Base-by-base conservation (phyloP, 2,113 vertebrate species). In the Physeter macrocephalus region DNA sequence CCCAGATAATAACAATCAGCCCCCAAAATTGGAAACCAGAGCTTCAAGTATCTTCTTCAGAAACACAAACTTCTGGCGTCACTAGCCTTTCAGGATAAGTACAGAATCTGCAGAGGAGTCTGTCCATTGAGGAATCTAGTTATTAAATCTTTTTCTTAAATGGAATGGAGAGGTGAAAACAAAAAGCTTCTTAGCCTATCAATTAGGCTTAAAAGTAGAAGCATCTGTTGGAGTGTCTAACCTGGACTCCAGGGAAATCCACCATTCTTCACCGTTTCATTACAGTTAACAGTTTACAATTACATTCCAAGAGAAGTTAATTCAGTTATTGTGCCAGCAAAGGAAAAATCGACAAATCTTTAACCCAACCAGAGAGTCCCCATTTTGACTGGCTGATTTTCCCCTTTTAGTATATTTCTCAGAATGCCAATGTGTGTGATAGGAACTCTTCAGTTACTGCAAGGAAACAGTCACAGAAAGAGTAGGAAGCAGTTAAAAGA, bases 401-500 rank as follows among this genome's bases (percentile, higher is more conserved):
- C 57, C 78, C 31, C 34, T 86, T 86, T 75, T 54, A 81, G 41
- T 71, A 1, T 82, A 64, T 89, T 95, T 95, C 93, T 93, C 93
- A 82, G 89, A 94, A 91, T 46, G 57, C 85, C 86, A 90, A 7
- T 71, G 13, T 62, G n/a, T 34, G 5, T 88, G 94, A 88, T 57
- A 75, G 75, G 94, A 94, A 90, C 75, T 69, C 81, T 67, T 94
- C 43, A 59, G 62, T 90, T 66, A 25, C 85, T 62, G 46, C 57
- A 92, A 84, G 69, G 92, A 96, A 96, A 75, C 52, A 49, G 36
- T 94, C 96, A 96, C 97, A 93, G 91, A 94, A 88, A 86, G 46
- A 66, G 67, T 95, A 98, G 95, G 95, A 98, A 98, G 96, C 86
- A 75, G 85, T 96, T 97, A 74, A 92, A 83, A 97, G 96, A 97